Evolutionary conservation across 1,140 invertebrate genomes (phyloP).

Genomic region (Lineus longissimus): DNA sequence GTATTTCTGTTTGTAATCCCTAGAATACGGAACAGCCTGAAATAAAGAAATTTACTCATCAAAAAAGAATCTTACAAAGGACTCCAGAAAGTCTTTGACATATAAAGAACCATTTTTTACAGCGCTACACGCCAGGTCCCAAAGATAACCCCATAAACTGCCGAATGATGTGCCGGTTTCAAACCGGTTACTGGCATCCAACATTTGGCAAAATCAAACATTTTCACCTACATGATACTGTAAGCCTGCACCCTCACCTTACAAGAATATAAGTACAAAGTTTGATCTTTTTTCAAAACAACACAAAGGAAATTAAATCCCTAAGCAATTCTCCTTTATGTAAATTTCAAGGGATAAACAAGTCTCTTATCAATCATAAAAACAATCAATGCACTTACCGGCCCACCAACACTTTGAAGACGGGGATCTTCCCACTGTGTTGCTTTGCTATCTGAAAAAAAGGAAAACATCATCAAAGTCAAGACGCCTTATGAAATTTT

Average conservation of each 20-base stretch:
- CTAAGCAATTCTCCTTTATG: too few relatives aligned
- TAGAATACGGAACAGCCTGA: slow-evolving; percentile 89
- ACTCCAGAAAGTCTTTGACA: neutral
- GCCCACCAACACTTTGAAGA: slow-evolving; percentile 93
- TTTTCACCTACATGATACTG: too few relatives aligned
- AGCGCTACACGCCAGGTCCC: too few relatives aligned
- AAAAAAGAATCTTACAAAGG: neutral
- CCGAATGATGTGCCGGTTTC: too few relatives aligned
- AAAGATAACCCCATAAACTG: too few relatives aligned
- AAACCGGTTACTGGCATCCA: too few relatives aligned
- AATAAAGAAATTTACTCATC: slow-evolving; percentile 25
- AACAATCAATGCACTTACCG: slow-evolving; percentile 59
- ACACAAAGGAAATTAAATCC: too few relatives aligned
- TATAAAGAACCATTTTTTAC: too few relatives aligned
- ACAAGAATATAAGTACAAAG: too few relatives aligned
- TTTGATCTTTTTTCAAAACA: too few relatives aligned
- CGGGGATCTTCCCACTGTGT: slow-evolving; percentile 99
- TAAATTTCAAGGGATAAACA: slow-evolving; percentile 5
- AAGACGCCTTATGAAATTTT: slow-evolving; percentile 6
- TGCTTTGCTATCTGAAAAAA: slow-evolving; percentile 76
- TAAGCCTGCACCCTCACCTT: too few relatives aligned
- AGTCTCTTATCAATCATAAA: neutral
- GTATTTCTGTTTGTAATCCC: slow-evolving; percentile 98
- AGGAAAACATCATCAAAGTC: slow-evolving; percentile 14
- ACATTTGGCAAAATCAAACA: too few relatives aligned